Evolutionary conservation across 2,113 vertebrate species (phyloP).

Genomic region (Neolamprologus brichardi): DNA sequence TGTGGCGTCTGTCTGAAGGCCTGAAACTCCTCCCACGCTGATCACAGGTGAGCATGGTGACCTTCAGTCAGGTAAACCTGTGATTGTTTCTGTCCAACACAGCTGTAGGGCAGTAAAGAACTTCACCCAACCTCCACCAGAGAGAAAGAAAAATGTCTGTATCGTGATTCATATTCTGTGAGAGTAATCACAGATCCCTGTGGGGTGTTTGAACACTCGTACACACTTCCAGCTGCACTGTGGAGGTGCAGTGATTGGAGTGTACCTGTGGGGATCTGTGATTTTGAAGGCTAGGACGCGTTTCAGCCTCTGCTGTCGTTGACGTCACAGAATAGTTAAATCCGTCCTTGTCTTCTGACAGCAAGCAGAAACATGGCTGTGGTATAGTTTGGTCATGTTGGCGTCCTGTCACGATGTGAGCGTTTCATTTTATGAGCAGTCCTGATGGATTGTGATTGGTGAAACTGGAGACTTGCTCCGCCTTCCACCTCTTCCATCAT

Average conservation of each 20-base stretch:
- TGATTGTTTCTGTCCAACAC: neutral
- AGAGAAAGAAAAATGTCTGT: neutral
- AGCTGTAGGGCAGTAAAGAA: neutral
- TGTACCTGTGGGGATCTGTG: neutral
- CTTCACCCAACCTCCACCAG: neutral
- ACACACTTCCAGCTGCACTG: neutral
- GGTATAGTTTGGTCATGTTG: neutral
- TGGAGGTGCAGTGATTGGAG: neutral
- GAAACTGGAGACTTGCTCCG: neutral
- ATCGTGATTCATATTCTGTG: neutral
- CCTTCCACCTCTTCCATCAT: neutral
- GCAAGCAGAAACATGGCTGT: neutral
- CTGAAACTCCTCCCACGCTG: neutral
- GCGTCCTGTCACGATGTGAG: fast-evolving
- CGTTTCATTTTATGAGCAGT: neutral
- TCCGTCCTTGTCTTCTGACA: neutral
- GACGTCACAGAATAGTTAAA: fast-evolving
- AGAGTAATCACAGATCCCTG: neutral
- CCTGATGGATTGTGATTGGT: neutral
- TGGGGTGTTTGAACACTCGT: neutral
- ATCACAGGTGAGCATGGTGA: neutral
- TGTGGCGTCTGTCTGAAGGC: fast-evolving
- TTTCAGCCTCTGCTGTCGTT: neutral
- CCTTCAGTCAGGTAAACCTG: neutral
- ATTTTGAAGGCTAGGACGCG: neutral